A percentile compares a stretch with the other conserved stretches of the same genome.
Evolutionary conservation across 2,888 invertebrate genomes (phyloP).

Genomic region (Luperina nickerlii): DNA sequence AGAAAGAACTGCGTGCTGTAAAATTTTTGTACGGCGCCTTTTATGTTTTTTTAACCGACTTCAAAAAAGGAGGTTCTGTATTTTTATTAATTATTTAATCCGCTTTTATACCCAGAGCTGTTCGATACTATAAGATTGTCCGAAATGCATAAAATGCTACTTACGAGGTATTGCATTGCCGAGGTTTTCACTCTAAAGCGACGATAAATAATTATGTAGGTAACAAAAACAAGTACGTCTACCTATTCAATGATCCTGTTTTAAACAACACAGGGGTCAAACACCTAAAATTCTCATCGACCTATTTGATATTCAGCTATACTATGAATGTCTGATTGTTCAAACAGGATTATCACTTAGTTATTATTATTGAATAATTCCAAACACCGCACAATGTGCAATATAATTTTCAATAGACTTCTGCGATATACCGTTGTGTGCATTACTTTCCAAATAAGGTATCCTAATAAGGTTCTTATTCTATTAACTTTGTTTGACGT

Average conservation of each 20-base stretch:
- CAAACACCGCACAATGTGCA: not conserved
- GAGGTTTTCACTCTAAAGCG: too few relatives aligned
- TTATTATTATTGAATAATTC: conserved; percentile 37
- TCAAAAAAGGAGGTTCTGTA: too few relatives aligned
- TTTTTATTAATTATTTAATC: too few relatives aligned
- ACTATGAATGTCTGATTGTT: conserved; percentile 26
- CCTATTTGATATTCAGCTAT: conserved; percentile 43
- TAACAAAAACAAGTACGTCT: not conserved
- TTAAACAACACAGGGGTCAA: conserved; percentile 28
- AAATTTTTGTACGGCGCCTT: too few relatives aligned
- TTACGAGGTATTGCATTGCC: too few relatives aligned
- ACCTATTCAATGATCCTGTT: not conserved
- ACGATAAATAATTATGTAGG: not conserved
- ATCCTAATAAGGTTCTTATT: conserved; percentile 5
- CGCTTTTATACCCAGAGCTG: too few relatives aligned
- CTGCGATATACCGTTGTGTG: conserved; percentile 27
- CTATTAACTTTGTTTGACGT: conserved; percentile 18
- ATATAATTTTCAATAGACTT: conserved; percentile 15
- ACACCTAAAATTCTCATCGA: conserved; percentile 23
- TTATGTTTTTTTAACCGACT: too few relatives aligned
- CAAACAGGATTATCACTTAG: not conserved
- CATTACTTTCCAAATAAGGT: conserved; percentile 2
- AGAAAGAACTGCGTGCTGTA: too few relatives aligned
- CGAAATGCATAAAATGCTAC: too few relatives aligned
- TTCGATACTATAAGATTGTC: too few relatives aligned